Percentiles rank a stretch among this genome's conserved stretches.
phyloP scores from a whole-genome alignment of 2,113 vertebrate genomes.

The Oreochromis aureus region DNA sequence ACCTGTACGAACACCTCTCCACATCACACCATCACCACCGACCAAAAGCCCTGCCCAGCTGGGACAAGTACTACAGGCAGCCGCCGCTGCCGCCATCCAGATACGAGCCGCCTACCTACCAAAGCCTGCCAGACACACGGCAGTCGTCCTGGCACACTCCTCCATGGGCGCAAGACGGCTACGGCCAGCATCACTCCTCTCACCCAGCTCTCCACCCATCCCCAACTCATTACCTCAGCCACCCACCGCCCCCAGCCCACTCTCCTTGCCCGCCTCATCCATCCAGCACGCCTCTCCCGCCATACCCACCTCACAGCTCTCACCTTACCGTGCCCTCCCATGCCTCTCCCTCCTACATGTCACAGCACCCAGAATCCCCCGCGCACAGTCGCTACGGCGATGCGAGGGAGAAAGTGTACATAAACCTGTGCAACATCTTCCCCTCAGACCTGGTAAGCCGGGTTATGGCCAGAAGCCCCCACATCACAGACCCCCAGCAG shows the following conservation, averaged over 20 bases:
- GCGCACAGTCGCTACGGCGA: slow-evolving; percentile 71
- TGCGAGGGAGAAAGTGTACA: slow-evolving; percentile 84
- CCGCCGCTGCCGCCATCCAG: slow-evolving; percentile 64
- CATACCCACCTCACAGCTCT: slow-evolving; percentile 36
- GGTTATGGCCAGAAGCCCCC: slow-evolving; percentile 92
- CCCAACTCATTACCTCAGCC: slow-evolving; percentile 42
- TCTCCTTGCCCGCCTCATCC: slow-evolving; percentile 48
- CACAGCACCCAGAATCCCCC: slow-evolving; percentile 70
- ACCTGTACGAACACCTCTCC: slow-evolving; percentile 81
- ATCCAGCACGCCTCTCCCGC: slow-evolving; percentile 47
- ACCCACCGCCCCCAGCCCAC: slow-evolving; percentile 49
- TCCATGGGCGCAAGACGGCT: slow-evolving; percentile 56
- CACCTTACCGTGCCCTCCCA: slow-evolving; percentile 21
- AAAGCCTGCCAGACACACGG: slow-evolving; percentile 83
- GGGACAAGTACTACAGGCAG: slow-evolving; percentile 83
- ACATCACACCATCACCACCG: slow-evolving; percentile 77
- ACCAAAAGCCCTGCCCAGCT: slow-evolving; percentile 77
- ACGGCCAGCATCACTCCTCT: slow-evolving; percentile 67
- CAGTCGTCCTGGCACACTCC: slow-evolving; percentile 79
- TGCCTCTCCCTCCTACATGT: slow-evolving; percentile 5
- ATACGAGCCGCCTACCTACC: slow-evolving; percentile 84
- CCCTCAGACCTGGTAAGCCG: slow-evolving; percentile 88
- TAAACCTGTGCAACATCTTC: slow-evolving; percentile 97
- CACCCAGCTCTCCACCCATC: slow-evolving; percentile 64
- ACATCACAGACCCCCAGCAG: slow-evolving; percentile 90